A percentile compares a stretch with the other conserved stretches of the same genome.
Conservation (phyloP, 2,797 vertebrate genomes). For the Syngnathus rostellatus region DNA sequence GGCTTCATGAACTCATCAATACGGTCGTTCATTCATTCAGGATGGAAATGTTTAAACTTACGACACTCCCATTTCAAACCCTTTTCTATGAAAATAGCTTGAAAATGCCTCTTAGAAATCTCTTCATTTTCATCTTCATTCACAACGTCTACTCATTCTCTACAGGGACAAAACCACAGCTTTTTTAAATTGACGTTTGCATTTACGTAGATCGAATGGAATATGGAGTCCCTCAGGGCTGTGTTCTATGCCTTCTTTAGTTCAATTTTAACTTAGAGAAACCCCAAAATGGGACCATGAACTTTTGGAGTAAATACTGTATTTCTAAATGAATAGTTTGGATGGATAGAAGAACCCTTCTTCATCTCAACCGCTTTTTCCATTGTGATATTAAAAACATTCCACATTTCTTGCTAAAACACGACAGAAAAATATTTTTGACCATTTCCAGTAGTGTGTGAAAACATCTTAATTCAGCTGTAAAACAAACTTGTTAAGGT, state of each 20-base stretch:
- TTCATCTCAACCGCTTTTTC: background rate
- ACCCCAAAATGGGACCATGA: background rate
- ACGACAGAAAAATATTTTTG: background rate
- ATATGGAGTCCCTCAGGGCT: background rate
- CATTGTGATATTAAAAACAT: background rate
- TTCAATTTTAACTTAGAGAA: background rate
- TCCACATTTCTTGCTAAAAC: background rate
- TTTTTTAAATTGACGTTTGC: background rate
- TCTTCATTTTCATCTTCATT: too few relatives aligned
- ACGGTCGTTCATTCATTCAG: background rate
- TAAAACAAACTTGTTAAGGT: background rate
- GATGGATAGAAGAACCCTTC: background rate
- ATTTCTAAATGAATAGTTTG: background rate
- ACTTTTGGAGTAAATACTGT: background rate
- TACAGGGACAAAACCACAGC: too few relatives aligned
- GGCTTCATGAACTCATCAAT: slow-evolving; percentile 1
- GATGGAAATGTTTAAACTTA: background rate
- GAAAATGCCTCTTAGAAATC: background rate
- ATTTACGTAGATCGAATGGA: background rate
- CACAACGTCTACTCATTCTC: too few relatives aligned
- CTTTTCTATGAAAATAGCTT: background rate
- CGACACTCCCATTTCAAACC: background rate
- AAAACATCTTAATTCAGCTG: background rate
- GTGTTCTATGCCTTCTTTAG: background rate
- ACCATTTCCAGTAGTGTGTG: slow-evolving; percentile 3